A percentile compares a stretch with the other conserved stretches of the same genome.
Evolutionary conservation across 2,113 vertebrate genomes (phyloP).

Genomic region (Toxostoma redivivum): DNA sequence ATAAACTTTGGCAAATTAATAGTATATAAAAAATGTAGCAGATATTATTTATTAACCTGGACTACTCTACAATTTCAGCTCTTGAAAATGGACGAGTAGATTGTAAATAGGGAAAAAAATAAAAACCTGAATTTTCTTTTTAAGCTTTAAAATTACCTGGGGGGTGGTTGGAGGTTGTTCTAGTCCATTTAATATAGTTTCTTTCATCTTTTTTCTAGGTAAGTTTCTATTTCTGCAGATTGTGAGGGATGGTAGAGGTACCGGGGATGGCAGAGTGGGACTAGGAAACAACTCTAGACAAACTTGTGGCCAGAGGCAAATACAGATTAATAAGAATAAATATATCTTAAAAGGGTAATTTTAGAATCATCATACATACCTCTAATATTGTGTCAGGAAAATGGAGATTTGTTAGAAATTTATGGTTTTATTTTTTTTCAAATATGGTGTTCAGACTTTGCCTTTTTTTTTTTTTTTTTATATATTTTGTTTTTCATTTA

Average conservation of each 20-base stretch:
- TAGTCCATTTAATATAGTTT: not conserved
- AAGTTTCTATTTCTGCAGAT: not conserved
- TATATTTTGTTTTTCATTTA: not conserved
- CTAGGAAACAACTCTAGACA: not conserved
- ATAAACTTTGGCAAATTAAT: not conserved
- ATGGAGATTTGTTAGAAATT: accelerated
- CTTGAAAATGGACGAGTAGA: not conserved
- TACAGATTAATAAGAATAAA: not conserved
- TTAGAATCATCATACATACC: not conserved
- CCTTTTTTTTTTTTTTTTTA: not conserved
- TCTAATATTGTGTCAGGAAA: not conserved
- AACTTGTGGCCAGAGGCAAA: not conserved
- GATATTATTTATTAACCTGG: not conserved
- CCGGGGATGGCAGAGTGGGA: no score
- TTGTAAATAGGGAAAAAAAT: not conserved
- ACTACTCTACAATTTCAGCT: not conserved
- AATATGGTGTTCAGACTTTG: not conserved
- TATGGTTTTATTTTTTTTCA: not conserved
- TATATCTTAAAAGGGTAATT: not conserved
- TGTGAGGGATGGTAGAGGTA: not conserved
- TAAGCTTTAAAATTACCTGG: not conserved
- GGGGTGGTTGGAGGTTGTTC: no score
- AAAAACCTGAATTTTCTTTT: not conserved
- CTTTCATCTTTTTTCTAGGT: not conserved
- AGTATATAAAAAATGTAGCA: not conserved